These are phyloP conservation scores for Tychaedon coryphoeus DNA, from an alignment of 2,113 vertebrate genomes.

Conservation along the genomic window DNA sequence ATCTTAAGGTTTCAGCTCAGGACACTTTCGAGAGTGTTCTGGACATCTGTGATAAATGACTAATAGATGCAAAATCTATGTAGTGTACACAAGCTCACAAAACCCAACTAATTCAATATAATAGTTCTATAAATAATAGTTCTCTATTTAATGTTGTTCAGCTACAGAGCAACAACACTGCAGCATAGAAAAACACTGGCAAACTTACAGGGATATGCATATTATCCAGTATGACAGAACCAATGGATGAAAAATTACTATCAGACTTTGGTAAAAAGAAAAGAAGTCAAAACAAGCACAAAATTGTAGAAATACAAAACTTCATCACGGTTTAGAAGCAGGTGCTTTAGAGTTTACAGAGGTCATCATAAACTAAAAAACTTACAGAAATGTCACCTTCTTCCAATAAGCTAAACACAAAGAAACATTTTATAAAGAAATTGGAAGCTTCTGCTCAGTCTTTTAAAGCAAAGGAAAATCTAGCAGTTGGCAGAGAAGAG, in stretches of 20 bases:
- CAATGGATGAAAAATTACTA: slow-evolving; percentile 34
- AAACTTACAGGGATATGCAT: slow-evolving; percentile 33
- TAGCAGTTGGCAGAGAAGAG: background rate
- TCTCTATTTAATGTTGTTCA: slow-evolving; percentile 33
- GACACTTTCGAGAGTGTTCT: background rate
- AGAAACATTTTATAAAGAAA: background rate
- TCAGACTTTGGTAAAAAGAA: background rate
- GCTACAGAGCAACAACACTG: slow-evolving; percentile 2
- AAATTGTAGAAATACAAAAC: background rate
- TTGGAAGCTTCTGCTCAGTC: background rate
- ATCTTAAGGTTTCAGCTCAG: background rate
- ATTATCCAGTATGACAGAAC: slow-evolving; percentile 11
- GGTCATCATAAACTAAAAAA: slow-evolving; percentile 11
- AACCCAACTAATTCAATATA: background rate
- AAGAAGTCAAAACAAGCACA: background rate
- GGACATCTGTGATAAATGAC: background rate
- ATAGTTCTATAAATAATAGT: too few relatives aligned
- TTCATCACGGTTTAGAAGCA: background rate
- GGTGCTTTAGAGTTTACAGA: slow-evolving; percentile 32
- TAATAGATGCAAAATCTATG: background rate
- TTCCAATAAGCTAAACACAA: background rate
- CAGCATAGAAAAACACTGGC: slow-evolving; percentile 37
- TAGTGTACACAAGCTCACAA: background rate
- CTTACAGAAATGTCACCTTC: background rate
- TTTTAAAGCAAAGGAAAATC: background rate